Percentiles rank a stretch among this genome's conserved stretches.
Evolutionary conservation across 2,113 vertebrate species (phyloP).

Genomic region (Dromas ardeola): DNA sequence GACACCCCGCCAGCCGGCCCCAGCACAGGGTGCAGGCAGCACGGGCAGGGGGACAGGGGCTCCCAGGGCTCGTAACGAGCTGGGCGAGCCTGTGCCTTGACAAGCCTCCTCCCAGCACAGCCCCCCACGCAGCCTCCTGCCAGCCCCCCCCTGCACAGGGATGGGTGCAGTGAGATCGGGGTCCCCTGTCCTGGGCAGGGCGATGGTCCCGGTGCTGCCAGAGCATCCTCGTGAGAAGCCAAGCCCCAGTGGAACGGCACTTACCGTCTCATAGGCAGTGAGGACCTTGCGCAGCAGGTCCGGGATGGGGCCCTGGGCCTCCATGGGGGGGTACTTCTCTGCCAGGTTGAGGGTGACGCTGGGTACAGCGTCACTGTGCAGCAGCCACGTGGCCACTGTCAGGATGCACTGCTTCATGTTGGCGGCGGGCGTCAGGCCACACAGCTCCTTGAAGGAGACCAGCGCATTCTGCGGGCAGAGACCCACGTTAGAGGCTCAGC

Average conservation of each 20-base stretch:
- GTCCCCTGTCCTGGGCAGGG: background rate
- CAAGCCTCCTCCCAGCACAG: background rate
- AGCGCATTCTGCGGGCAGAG: conserved; percentile 82
- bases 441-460: conserved; percentile 94
- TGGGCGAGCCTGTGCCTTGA: background rate
- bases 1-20: background rate
- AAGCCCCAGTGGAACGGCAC: fast-evolving
- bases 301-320: conserved; percentile 85
- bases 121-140: background rate
- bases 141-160: fast-evolving
- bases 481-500: background rate
- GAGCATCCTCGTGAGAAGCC: fast-evolving
- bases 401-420: conserved; percentile 95
- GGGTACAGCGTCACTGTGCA: conserved; percentile 84
- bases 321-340: conserved; percentile 88
- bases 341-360: conserved; percentile 86
- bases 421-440: conserved; percentile 88
- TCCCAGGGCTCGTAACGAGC: fast-evolving
- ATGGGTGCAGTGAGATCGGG: fast-evolving
- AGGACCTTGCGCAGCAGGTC: conserved; percentile 91
- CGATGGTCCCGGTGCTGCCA: fast-evolving
- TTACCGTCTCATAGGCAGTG: conserved; percentile 88
- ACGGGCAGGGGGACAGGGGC: background rate
- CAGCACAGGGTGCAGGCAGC: background rate
- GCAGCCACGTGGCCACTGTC: conserved; percentile 86